Base-by-base conservation (phyloP, 2,113 vertebrate genomes). In the Acanthochromis polyacanthus region DNA sequence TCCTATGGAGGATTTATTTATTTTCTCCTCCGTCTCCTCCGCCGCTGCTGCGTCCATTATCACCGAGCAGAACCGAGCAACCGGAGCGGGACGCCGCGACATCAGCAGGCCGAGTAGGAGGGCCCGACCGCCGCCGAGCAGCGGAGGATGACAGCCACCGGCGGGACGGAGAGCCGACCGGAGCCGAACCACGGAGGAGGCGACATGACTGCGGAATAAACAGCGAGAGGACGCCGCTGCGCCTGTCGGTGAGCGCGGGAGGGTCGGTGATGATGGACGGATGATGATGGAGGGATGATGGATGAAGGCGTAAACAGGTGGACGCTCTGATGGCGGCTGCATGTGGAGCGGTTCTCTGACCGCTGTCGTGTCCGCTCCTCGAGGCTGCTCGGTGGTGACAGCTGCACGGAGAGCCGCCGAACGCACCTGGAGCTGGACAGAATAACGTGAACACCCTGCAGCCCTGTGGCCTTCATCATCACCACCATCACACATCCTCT, bases 161-260 rank as follows among this genome's bases (percentile, higher is more conserved):
- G 17, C 59, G 60, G 59, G 65, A 80, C 65, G 79, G 75, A 83
- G 68, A 79, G 62, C 61, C 60, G 71, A 60, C 50, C 70, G 60
- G 80, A 74, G 56, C 80, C 50, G 46, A 71, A 40, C 65, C 74
- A 84, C 85, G 72, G 83, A 81, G 80, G 59, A 88, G 84, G 80
- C 69, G 85, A 66, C 88, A 89, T 91, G 91, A 88, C 67, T 61
- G 74, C 88, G 71, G 87, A 69, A 52, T 94, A 58, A 75, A 57
- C 11, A 63, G 58, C 38, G 45, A 77, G 83, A 87, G 84, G 80
- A 82, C 65, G 59, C 78, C 71, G 82, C 84, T 68, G 76, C 75
- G 66, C 65, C 77, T 48, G 72, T 62, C 50, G 75, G 71, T 66
- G 76, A 68, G 68, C 25, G 80, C 52, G 28, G 20, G 45, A 3